Conservation (phyloP, 2,888 invertebrate species). For the Lissonota sp. region DNA sequence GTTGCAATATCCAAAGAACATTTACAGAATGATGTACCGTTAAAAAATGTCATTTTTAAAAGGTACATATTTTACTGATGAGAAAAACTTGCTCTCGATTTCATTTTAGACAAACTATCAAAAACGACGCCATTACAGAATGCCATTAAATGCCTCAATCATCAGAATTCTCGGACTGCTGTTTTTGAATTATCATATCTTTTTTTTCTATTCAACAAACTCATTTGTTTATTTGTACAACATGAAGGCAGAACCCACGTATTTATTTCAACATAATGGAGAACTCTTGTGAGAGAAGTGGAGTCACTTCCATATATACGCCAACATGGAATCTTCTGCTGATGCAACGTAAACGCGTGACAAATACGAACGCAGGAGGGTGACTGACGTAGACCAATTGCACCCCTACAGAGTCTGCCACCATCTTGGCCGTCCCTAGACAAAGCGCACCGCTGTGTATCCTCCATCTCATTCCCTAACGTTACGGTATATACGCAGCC, state of each 20-base stretch:
- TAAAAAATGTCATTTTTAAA: too few relatives aligned
- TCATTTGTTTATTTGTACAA: conserved; percentile 16
- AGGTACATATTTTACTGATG: too few relatives aligned
- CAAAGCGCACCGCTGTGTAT: conserved; percentile 41
- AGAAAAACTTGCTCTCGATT: too few relatives aligned
- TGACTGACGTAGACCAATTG: conserved; percentile 68
- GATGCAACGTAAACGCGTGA: conserved; percentile 65
- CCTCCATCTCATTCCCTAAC: conserved; percentile 55
- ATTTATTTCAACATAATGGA: conserved; percentile 33
- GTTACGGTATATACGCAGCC: conserved; percentile 41
- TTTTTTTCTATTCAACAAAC: neutral
- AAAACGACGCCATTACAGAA: too few relatives aligned
- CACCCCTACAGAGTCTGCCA: conserved; percentile 58
- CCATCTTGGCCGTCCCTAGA: conserved; percentile 64
- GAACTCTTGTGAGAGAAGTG: conserved; percentile 10
- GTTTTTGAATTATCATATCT: too few relatives aligned
- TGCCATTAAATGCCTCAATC: too few relatives aligned
- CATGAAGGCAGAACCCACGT: conserved; percentile 14
- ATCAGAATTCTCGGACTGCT: too few relatives aligned
- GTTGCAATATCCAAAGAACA: too few relatives aligned
- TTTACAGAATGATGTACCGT: too few relatives aligned
- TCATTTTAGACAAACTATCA: too few relatives aligned
- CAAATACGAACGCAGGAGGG: conserved; percentile 65
- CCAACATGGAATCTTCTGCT: conserved; percentile 61
- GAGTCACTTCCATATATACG: conserved; percentile 38